A percentile compares a stretch with the other conserved stretches of the same genome.
Evolutionary conservation across 2,797 vertebrate genomes (phyloP).

Genomic region (Danio albolineatus): DNA sequence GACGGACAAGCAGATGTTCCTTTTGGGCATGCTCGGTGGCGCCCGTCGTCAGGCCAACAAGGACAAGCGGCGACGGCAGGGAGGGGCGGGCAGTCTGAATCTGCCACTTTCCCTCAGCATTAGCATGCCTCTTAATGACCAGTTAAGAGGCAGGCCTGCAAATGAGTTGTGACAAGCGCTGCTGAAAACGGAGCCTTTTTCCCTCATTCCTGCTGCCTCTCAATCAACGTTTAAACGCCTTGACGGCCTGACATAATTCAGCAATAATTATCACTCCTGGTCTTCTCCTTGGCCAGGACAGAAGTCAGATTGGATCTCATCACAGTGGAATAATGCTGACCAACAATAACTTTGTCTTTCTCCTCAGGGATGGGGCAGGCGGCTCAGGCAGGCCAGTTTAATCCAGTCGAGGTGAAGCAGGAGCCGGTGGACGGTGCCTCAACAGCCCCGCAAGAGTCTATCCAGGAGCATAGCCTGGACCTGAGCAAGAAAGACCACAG

Average conservation of each 20-base stretch:
- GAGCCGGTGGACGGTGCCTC: conserved; percentile 81
- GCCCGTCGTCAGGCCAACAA: conserved; percentile 87
- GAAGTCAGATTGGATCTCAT: conserved; percentile 91
- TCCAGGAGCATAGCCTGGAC: conserved; percentile 94
- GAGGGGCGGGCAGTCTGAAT: conserved; percentile 85
- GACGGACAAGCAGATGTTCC: conserved; percentile 84
- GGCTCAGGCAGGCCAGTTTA: conserved; percentile 81
- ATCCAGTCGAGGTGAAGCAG: conserved; percentile 88
- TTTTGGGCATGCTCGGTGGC: conserved; percentile 86
- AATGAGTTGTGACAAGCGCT: conserved; percentile 98
- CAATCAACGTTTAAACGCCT: conserved; percentile 91
- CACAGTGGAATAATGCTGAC: conserved; percentile 89
- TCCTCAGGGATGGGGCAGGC: conserved; percentile 89
- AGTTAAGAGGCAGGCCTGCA: conserved; percentile 93
- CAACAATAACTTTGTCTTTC: conserved; percentile 84
- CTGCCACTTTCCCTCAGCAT: conserved; percentile 98
- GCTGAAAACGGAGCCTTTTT: conserved; percentile 89
- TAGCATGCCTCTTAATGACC: conserved; percentile 97
- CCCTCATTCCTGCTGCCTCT: conserved; percentile 89
- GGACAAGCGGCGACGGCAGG: conserved; percentile 78
- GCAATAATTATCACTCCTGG: conserved; percentile 98
- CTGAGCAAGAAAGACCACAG: conserved; percentile 93
- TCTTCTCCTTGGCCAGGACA: conserved; percentile 88
- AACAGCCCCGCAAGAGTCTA: conserved; percentile 79
- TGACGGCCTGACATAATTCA: conserved; percentile 97